phyloP scores from a whole-genome alignment of 1,140 invertebrate species.

The fruit fly (Drosophila melanogaster) region Release_6_plus_ISO1_MT NT_033779.5:14383501-14384000 shows the following conservation, averaged over 20 bases:
- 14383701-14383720: slow-evolving; percentile 48
- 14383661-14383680: background rate
- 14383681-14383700: slow-evolving; percentile 37
- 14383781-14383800: background rate
- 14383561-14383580: no score
- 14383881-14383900: slow-evolving; percentile 75
- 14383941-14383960: slow-evolving; percentile 21
- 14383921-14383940: slow-evolving; percentile 75
- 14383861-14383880: slow-evolving; percentile 33
- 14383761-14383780: slow-evolving; percentile 30
- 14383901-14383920: slow-evolving; percentile 61
- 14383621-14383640: slow-evolving; percentile 16
- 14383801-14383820: slow-evolving; percentile 24
- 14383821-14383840: slow-evolving; percentile 49
- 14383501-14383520: no score
- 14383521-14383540: no score
- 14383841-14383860: slow-evolving; percentile 5
- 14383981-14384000: slow-evolving; percentile 11
- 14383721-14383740: slow-evolving; percentile 40
- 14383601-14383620: background rate
- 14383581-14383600: no score
- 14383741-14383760: slow-evolving; percentile 34
- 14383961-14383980: slow-evolving; percentile 28
- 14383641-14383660: slow-evolving; percentile 26
- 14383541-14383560: no score